Evolutionary conservation across 2,888 invertebrate species (phyloP), one percentile per base, ranked within the genome.

Genomic region (Clanis bilineata): DNA sequence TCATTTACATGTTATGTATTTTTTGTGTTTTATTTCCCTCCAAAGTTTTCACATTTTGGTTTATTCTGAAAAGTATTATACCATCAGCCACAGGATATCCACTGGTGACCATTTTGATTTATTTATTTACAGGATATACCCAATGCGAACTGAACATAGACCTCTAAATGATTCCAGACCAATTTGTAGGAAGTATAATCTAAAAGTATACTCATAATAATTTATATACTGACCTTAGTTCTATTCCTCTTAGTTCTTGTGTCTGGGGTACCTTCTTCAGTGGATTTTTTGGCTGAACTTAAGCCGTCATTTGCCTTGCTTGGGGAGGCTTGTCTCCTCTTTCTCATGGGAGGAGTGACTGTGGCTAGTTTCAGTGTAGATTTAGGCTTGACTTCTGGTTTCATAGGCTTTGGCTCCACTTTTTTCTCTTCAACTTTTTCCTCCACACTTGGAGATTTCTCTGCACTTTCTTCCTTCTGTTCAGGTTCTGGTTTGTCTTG

Each of bases 351-450:
- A 0, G 93, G 93, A 18, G 93, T 93, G 36, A 93, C 93, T 6
- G 94, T 93, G 0, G 93, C 93, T 73, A 93, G 70, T 71, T 93
- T 93, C 70, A 93, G 70, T 3, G 93, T 93, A 0, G 93, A 89
- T 65, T 90, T 93, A 0, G 93, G 89, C 64, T 83, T 82, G 22
- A 76, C 72, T 65, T 90, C 92, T 3, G 74, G 64, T 67, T 88
- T 90, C 59, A 74, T 69, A 18, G 75, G 72, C 60, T 85, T 86
- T 1, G 64, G 57, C 55, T 86, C 88, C 22, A 69, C 57, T 65
- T 83, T 83, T 60, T 74, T 74, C 59, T 85, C 85, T 60, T 84
- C 83, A 36, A 70, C 68, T 64, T 84, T 83, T 59, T 88, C 87
- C 41, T 84, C 86, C n/a, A 73, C 71, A 66, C 84, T 85, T 4